Conservation (phyloP, 2,113 vertebrate genomes). For the Beaufortia kweichowensis region DNA sequence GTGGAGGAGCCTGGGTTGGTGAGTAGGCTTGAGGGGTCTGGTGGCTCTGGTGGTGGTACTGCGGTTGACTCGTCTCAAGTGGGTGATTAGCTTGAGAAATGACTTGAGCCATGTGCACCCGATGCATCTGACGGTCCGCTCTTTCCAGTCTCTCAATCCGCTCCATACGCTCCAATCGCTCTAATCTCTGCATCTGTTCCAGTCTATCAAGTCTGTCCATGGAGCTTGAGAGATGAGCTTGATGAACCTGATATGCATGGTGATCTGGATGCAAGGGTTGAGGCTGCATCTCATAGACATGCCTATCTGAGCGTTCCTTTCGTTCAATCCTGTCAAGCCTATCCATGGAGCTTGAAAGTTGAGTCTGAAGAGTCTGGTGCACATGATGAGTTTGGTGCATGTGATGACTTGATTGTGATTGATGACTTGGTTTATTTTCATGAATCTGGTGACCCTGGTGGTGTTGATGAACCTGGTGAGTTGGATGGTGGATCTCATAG, state of each 20-base stretch:
- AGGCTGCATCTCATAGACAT: conserved; percentile 49
- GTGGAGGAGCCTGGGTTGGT: conserved; percentile 62
- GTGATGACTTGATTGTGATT: conserved; percentile 63
- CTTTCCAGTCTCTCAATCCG: conserved; percentile 41
- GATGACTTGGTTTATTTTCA: conserved; percentile 65
- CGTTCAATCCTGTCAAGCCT: conserved; percentile 53
- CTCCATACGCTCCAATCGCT: conserved; percentile 46
- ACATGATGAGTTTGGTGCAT: conserved; percentile 59
- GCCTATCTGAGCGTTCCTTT: conserved; percentile 41
- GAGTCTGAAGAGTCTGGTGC: conserved; percentile 42
- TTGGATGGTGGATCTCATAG: conserved; percentile 63
- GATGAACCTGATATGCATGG: conserved; percentile 66
- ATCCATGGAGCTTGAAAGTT: conserved; percentile 57
- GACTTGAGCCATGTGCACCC: conserved; percentile 42
- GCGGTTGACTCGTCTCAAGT: conserved; percentile 48
- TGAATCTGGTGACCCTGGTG: conserved; percentile 71
- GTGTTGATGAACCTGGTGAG: conserved; percentile 62
- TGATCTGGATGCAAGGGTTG: conserved; percentile 65
- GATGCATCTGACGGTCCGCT: conserved; percentile 56
- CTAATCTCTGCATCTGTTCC: conserved; percentile 46
- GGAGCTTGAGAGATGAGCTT: conserved; percentile 72
- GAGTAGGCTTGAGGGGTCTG: conserved; percentile 56
- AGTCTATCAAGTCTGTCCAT: conserved; percentile 57
- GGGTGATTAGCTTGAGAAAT: conserved; percentile 31
- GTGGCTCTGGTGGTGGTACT: conserved; percentile 66